Conservation (phyloP, 2,888 invertebrate species). For the Eurois occulta region DNA sequence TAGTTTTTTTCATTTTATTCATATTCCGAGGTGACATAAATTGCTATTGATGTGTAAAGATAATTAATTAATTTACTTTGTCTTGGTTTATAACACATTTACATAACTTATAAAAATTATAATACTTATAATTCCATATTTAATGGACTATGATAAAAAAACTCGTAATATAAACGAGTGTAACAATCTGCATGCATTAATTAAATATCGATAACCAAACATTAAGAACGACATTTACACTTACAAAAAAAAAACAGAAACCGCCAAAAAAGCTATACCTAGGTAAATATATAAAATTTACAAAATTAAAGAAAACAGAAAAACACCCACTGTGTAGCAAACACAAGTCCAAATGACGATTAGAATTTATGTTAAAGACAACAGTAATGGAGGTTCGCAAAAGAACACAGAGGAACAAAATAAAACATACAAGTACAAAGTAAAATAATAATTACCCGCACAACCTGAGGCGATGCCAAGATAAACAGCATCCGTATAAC, state of each 20-base stretch:
- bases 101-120: background rate
- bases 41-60: background rate
- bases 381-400: constrained; percentile 77
- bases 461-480: constrained; percentile 76
- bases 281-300: background rate
- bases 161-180: background rate
- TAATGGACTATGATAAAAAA: background rate
- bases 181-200: too few species aligned
- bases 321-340: constrained; percentile 29
- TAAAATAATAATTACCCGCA: constrained; percentile 84
- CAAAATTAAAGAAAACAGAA: constrained; percentile 23
- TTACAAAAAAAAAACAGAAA: too few species aligned
- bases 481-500: constrained; percentile 74
- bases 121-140: background rate
- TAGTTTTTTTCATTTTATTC: background rate
- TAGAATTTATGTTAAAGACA: constrained; percentile 81
- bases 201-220: background rate
- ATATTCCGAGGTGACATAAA: background rate
- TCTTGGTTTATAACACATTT: background rate
- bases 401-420: constrained; percentile 78
- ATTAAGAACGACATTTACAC: background rate
- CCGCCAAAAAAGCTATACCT: too few species aligned
- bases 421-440: constrained; percentile 81
- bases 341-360: constrained; percentile 74
- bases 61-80: background rate